phyloP scores from a whole-genome alignment of 2,113 vertebrate genomes.

The Haemorhous mexicanus region DNA sequence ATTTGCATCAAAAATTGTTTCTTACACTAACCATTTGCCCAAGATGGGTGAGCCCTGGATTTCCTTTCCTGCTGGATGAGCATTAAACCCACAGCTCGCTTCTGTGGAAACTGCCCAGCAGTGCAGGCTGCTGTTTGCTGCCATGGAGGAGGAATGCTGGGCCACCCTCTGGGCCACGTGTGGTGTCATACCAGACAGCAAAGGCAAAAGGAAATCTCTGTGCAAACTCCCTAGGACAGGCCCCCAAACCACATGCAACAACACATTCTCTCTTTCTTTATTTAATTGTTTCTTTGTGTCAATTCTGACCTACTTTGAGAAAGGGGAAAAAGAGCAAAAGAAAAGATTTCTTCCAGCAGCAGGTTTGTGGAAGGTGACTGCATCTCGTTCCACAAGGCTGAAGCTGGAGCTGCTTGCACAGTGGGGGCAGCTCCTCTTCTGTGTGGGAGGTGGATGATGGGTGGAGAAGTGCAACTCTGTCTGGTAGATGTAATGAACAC shows the following conservation, averaged over 20 bases:
- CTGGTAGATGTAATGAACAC: neutral
- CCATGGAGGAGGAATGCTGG: neutral
- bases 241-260: neutral
- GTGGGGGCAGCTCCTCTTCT: neutral
- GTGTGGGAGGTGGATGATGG: neutral
- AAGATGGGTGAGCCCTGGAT: neutral
- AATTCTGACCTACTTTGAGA: neutral
- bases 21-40: neutral
- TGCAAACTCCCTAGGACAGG: neutral
- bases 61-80: neutral
- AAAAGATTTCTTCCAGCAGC: neutral
- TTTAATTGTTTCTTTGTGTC: neutral
- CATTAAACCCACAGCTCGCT: neutral
- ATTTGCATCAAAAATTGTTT: neutral
- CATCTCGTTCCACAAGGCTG: neutral
- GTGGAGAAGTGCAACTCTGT: neutral
- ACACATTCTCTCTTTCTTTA: neutral
- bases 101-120: neutral
- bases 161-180: neutral
- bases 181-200: neutral
- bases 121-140: neutral
- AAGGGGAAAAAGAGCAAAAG: neutral
- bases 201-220: neutral
- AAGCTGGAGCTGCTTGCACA: neutral
- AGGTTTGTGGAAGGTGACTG: neutral